phyloP scores from a whole-genome alignment of 1,140 invertebrate species.

The Euwallacea fornicatus region DNA sequence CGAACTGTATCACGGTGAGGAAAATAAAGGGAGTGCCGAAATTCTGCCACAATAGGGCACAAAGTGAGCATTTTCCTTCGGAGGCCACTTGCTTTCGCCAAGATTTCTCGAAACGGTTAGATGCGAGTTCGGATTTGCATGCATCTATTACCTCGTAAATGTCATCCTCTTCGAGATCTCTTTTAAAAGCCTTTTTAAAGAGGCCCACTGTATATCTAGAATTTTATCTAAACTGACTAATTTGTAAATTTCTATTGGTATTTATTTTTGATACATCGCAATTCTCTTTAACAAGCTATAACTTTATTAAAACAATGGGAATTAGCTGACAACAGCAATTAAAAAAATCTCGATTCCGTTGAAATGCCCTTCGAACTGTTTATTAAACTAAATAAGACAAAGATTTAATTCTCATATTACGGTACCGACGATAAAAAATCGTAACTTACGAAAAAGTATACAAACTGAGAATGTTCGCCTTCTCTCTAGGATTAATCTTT shows the following conservation, averaged over 20 bases:
- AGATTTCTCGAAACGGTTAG: conserved; percentile 40
- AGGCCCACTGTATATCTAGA: conserved; percentile 41
- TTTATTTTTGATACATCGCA: not conserved
- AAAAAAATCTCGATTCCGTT: not conserved
- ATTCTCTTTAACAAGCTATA: not conserved
- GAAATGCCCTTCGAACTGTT: too few relatives aligned
- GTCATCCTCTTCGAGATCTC: conserved; percentile 44
- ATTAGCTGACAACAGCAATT: not conserved
- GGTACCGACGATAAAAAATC: too few relatives aligned
- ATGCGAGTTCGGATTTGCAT: conserved; percentile 39
- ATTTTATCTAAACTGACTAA: not conserved
- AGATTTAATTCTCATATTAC: too few relatives aligned
- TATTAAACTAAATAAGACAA: too few relatives aligned
- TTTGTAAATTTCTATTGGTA: not conserved
- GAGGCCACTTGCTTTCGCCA: conserved; percentile 27
- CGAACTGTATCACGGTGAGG: conserved; percentile 35
- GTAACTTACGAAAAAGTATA: conserved; percentile 43
- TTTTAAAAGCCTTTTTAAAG: conserved; percentile 40
- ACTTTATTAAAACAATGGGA: not conserved
- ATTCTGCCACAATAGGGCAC: conserved; percentile 32
- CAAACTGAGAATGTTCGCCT: conserved; percentile 39
- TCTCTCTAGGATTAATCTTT: conserved; percentile 39
- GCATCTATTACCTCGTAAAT: conserved; percentile 42
- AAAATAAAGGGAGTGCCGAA: conserved; percentile 39
- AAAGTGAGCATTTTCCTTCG: conserved; percentile 30